Base-by-base conservation (phyloP, 2,113 vertebrate species). In the Noctilio leporinus region DNA sequence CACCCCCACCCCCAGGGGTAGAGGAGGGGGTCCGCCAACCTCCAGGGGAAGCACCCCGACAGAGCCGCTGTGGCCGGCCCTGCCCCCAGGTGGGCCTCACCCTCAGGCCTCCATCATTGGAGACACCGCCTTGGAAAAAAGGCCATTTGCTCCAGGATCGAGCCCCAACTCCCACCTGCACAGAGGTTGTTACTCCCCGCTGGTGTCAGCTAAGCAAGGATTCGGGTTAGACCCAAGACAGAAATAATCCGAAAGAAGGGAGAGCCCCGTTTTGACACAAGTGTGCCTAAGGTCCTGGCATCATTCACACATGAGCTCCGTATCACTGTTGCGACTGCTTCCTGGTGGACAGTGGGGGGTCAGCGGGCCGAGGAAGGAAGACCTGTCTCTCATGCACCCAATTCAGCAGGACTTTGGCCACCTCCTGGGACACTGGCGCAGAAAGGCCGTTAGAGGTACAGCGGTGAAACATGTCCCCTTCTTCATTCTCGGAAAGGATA, bases 251-350 rank as follows among this genome's bases (percentile, higher is more conserved):
- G 43, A 73, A 40, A 64, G 86, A 55, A 22, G 49, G 76, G 47
- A 69, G 15, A 40, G 38, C 22, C 30, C 4, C 12, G 5, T 26
- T 49, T 3, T 62, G 75, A 65, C 7, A 17, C 0, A 7, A 43
- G 7, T 1, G 2, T 19, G 20, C 40, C 4, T 0, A 4, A 12
- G 49, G 30, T 19, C 28, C 30, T 55, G n/a, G 59, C 10, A 0
- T 33, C 30, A 6, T 5, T 47, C 38, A 2, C 69, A 20, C 3
- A n/a, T 12, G 4, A 33, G 7, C 22, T 7, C 16, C 4, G 10
- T 0, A 24, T 22, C 0, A 10, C 75, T 9, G 12, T 15, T 6
- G 2, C 14, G 78, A 24, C 51, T 20, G 28, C 7, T 24, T 59
- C 17, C 75, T 12, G n/a, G 47, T 5, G 30, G 67, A 72, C 2